Evolutionary conservation across 2,888 invertebrate species (phyloP), one percentile per base, ranked within the genome.

Genomic region (Xiphydria camelus): DNA sequence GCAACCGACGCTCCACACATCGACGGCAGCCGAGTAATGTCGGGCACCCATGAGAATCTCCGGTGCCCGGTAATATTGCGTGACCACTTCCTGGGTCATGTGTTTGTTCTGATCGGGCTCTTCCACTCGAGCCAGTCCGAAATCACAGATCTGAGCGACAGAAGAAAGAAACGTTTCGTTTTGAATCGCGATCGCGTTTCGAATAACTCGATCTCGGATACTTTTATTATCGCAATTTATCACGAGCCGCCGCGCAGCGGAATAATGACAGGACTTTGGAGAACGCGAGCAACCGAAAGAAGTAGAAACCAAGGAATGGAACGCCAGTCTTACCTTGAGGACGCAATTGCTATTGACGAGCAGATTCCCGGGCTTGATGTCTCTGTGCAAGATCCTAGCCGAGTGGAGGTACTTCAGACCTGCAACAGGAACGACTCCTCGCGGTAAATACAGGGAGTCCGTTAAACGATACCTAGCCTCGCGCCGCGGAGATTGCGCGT

Each of bases 61-160:
- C 1, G 99, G 99, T 15, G 98, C 96, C 56, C 99, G 86, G 80
- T 99, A 99, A 80, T 99, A 99, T 81, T 99, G 99, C 58, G 99
- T 99, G 51, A 99, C 99, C 53, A 99, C 99, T 79, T 99, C 99
- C 78, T 98, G 98, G 22, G 99, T 99, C 98, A 99, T 98, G 77
- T 92, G 89, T 77, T 91, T 90, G 67, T 86, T 86, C 67, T 89
- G 87, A 74, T 95, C 94, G 1, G 93, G 92, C 74, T 99, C 98
- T 79, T 96, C 96, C 50, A 98, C 95, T 59, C 99, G 83, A 26
- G 99, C 99, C 76, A 99, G 81, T 18, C 99, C 99, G 78, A 99
- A 99, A 83, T 99, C 99, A 82, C 99, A 99, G 79, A 99, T 99
- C 89, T 90, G 68, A 15, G 53, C 52, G 33, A 62, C 61, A 56